Base-by-base conservation (phyloP, 2,113 vertebrate genomes). In the Ictalurus furcatus region DNA sequence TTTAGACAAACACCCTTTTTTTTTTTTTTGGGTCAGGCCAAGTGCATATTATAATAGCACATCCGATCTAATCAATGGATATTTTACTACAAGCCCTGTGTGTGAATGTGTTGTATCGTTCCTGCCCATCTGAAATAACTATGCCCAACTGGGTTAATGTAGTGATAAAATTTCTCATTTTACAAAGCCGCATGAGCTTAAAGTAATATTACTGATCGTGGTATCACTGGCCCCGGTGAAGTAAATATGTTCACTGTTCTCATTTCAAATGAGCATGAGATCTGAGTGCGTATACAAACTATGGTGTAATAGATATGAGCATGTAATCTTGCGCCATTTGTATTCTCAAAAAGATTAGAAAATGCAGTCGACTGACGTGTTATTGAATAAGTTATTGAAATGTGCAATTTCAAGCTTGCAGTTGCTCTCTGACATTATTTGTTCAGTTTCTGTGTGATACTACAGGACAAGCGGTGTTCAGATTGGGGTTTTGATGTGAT, bases 131-230 rank as follows among this genome's bases (percentile, higher is more conserved):
- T 61, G n/a, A 78, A 87, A 76, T 86, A 54, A 40, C 54, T 76
- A 58, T 54, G 23, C 1, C 54, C 23, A 28, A 76, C 56, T 16
- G 21, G 85, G 56, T 40, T 76, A 44, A 76, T 76, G 34, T 40
- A 37, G 19, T 86, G 85, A 76, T 74, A 86, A 74, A 74, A 74
- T 74, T 37, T 74, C 54, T 76, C 23, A 78, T 87, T 87, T 87
- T 87, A 78, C 37, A n/a, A 78, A 61, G 56, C 30, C 25, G 30
- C 30, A 59, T 76, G 85, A 86, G 69, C 30, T 58, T 86, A 86
- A 76, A 17, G 25, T 85, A 48, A 73, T 48, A 48, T 87, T 78
- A 78, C 48, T 61, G 56, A n/a, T 78, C 30, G 12, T 54, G 63
- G 40, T 61, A 61, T 21, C 28, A 5, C 1, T 61, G 34, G 80